phyloP scores from a whole-genome alignment of 2,797 vertebrate species.

The Martes flavigula region DNA sequence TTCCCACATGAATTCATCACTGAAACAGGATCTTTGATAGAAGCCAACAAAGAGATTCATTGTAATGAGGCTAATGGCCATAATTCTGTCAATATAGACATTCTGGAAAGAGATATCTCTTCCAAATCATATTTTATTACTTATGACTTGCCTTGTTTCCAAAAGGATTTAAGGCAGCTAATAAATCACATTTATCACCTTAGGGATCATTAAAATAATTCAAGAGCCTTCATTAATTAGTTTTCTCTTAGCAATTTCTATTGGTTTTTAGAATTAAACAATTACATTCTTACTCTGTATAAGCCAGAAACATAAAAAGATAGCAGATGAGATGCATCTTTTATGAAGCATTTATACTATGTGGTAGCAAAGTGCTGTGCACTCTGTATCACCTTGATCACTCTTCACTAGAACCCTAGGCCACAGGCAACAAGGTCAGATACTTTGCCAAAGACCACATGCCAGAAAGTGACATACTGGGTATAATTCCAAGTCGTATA shows the following conservation, averaged over 20 bases:
- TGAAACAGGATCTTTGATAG: not conserved
- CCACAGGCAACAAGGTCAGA: not conserved
- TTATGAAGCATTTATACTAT: not conserved
- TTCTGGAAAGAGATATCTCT: not conserved
- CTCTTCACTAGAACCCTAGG: not conserved
- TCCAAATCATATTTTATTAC: slow-evolving; percentile 3
- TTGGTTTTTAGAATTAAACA: slow-evolving; percentile 30
- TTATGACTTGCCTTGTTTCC: slow-evolving; percentile 40
- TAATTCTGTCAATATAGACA: slow-evolving; percentile 13
- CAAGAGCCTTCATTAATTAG: not conserved
- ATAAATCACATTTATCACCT: not conserved
- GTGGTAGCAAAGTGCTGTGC: not conserved
- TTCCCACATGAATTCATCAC: not conserved
- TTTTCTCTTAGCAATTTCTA: not conserved
- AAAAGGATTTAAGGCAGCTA: slow-evolving; percentile 1
- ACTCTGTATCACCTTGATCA: not conserved
- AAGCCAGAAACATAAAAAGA: not conserved
- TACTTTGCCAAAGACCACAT: not conserved
- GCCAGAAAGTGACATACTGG: not conserved
- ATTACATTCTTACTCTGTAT: not conserved
- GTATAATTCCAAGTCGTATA: not conserved
- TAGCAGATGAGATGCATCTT: not conserved
- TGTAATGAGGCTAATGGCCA: not conserved
- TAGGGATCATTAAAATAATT: not conserved
- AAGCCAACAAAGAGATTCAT: not conserved